These are phyloP conservation scores for Columba guinea DNA, from an alignment of 2,797 vertebrate genomes.

Conservation along the genomic window DNA sequence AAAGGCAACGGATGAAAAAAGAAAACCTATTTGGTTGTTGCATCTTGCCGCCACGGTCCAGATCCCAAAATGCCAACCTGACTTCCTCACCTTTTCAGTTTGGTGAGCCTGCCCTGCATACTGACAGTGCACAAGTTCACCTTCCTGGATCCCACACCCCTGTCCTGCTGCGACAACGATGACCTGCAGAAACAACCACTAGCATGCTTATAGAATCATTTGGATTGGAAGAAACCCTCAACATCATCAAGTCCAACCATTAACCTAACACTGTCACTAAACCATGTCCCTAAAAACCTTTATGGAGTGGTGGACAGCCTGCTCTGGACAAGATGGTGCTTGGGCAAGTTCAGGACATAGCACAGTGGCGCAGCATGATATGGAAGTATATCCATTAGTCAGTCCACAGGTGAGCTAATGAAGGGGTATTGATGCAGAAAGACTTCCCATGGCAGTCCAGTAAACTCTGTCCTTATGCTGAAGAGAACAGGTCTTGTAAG, in stretches of 20 bases:
- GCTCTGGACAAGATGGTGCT: background rate
- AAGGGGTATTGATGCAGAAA: background rate
- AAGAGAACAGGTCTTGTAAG: background rate
- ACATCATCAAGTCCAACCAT: too few relatives aligned
- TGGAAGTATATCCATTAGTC: background rate
- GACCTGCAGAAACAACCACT: background rate
- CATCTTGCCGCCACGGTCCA: background rate
- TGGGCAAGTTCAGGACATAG: background rate
- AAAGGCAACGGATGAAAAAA: background rate
- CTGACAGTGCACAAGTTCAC: background rate
- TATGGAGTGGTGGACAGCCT: background rate
- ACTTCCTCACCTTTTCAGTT: background rate
- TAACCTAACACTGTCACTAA: too few relatives aligned
- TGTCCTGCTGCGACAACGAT: fast-evolving
- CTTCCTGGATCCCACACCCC: background rate
- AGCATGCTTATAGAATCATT: background rate
- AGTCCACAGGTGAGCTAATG: background rate
- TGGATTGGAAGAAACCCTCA: too few relatives aligned
- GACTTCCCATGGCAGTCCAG: background rate
- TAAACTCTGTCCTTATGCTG: background rate
- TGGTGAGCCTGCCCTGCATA: background rate
- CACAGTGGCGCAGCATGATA: background rate
- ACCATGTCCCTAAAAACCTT: too few relatives aligned
- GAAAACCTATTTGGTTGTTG: fast-evolving
- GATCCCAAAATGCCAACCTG: background rate